Evolutionary conservation across 2,113 vertebrate species (phyloP).

Genomic region (Ailurus styani): DNA sequence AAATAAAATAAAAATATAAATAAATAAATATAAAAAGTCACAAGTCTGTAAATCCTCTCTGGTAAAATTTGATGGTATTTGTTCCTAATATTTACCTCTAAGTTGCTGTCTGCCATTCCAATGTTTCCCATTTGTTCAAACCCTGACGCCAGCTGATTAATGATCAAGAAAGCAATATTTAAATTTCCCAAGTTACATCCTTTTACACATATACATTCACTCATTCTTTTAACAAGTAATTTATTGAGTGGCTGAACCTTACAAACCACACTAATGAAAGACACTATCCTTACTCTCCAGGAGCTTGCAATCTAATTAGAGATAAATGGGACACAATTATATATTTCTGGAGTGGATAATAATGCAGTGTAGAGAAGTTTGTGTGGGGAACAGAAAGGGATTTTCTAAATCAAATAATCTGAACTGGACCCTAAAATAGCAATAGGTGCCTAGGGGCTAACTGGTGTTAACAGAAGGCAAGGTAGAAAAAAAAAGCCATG

Average conservation of each 20-base stretch:
- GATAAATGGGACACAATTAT: not conserved
- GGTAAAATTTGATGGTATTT: not conserved
- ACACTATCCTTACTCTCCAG: not conserved
- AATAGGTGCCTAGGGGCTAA: not conserved
- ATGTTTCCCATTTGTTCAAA: not conserved
- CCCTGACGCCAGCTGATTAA: not conserved
- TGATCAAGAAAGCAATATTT: not conserved
- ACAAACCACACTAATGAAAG: not conserved
- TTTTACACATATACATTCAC: constrained; percentile 1
- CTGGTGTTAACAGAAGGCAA: not conserved
- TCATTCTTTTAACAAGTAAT: not conserved
- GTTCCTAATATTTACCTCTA: not conserved
- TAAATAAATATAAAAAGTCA: too few species aligned
- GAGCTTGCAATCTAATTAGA: constrained; percentile 10
- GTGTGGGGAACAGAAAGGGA: not conserved
- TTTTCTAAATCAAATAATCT: not conserved
- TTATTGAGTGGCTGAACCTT: constrained; percentile 21
- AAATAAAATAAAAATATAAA: too few species aligned
- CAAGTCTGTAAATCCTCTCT: not conserved
- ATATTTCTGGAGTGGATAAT: not conserved
- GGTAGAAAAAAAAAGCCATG: not conserved
- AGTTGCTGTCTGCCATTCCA: not conserved
- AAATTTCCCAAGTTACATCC: not conserved
- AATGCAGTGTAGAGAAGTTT: not conserved
- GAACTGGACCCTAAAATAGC: not conserved